Percentiles rank a stretch among this genome's conserved stretches.
Conservation (phyloP, 1,140 invertebrate species). For the Drusus annulatus region DNA sequence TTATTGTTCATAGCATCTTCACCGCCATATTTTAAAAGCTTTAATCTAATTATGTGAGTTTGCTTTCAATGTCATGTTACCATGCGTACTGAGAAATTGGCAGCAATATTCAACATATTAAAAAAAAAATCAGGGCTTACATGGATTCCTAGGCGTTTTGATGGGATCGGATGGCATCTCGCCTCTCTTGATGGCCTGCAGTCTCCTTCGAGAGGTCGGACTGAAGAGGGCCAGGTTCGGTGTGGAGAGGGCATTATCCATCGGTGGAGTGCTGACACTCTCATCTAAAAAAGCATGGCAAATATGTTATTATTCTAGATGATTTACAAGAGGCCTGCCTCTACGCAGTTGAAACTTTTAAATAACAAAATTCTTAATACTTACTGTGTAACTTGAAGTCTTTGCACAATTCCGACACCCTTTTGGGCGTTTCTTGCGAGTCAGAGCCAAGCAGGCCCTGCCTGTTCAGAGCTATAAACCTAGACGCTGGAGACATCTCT, state of each 20-base stretch:
- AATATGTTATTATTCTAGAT: neutral
- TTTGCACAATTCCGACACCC: slow-evolving; percentile 37
- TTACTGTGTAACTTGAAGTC: slow-evolving; percentile 19
- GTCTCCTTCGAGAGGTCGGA: slow-evolving; percentile 63
- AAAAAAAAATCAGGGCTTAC: slow-evolving; percentile 59
- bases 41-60: neutral
- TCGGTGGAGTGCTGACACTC: slow-evolving; percentile 60
- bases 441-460: slow-evolving; percentile 66
- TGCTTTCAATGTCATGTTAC: neutral
- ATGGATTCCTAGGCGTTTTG: slow-evolving; percentile 65
- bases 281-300: slow-evolving; percentile 44
- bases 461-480: slow-evolving; percentile 69
- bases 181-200: slow-evolving; percentile 65
- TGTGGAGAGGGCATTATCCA: slow-evolving; percentile 67
- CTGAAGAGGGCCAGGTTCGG: slow-evolving; percentile 64
- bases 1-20: too few species aligned
- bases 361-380: neutral
- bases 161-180: slow-evolving; percentile 67
- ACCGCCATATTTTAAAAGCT: neutral
- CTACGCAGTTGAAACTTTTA: too few species aligned
- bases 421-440: slow-evolving; percentile 67
- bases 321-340: too few species aligned
- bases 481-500: slow-evolving; percentile 68
- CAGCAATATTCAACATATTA: too few species aligned
- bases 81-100: neutral